phyloP scores from a whole-genome alignment of 2,113 vertebrate species.

The Calyptommatus sinebrachiatus region DNA sequence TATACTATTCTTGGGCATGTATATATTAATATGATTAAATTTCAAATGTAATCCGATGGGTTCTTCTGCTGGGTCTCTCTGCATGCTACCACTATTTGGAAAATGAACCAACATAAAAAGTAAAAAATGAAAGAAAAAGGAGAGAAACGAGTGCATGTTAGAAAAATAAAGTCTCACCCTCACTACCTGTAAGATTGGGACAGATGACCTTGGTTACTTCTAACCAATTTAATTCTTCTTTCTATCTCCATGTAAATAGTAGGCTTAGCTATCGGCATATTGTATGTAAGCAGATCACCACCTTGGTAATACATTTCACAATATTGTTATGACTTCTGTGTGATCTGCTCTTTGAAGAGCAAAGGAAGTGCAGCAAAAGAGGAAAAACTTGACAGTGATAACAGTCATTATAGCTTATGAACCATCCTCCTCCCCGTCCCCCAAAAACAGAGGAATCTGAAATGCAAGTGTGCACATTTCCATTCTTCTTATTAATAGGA shows the following conservation, averaged over 20 bases:
- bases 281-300: background rate
- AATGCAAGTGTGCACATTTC: background rate
- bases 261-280: too few relatives aligned
- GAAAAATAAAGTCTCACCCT: background rate
- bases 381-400: background rate
- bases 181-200: too few relatives aligned
- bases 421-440: background rate
- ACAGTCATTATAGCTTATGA: background rate
- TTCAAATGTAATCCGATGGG: background rate
- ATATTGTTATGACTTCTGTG: constrained; percentile 1
- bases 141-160: background rate
- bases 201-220: too few relatives aligned
- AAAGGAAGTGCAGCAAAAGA: background rate
- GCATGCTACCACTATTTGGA: background rate
- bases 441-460: background rate
- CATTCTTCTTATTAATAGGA: background rate
- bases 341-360: constrained; percentile 1
- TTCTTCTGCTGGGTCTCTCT: background rate
- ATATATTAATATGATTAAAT: background rate
- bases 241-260: too few relatives aligned
- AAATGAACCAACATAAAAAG: background rate
- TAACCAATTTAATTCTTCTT: too few relatives aligned
- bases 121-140: background rate
- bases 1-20: too few relatives aligned
- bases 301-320: background rate